phyloP scores from a whole-genome alignment of 35 echinoderm and acorn worm species.

The Apostichopus californicus region DNA sequence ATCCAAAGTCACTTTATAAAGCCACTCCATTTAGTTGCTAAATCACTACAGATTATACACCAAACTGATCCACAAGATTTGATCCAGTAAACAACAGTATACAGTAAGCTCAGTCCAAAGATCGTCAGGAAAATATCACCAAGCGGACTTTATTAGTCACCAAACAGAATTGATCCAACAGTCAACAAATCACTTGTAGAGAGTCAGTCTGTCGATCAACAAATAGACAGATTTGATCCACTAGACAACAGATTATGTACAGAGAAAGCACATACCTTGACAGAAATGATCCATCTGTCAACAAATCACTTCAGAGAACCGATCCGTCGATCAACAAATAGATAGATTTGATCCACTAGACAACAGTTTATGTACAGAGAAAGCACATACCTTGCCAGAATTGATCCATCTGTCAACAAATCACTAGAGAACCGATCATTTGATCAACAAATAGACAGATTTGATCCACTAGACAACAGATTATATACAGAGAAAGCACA shows the following conservation, averaged over 20 bases:
- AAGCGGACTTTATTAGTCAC: no score
- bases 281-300: not conserved
- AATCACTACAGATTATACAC: no score
- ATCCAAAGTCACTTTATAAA: not conserved
- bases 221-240: not conserved
- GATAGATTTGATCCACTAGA: not conserved
- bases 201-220: no score
- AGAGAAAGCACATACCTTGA: not conserved
- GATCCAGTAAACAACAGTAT: not conserved
- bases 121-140: no score
- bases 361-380: not conserved
- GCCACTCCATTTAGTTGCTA: no score
- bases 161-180: not conserved
- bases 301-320: not conserved
- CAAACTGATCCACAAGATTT: not conserved
- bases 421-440: not conserved
- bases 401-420: not conserved
- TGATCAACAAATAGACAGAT: not conserved
- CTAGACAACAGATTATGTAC: not conserved
- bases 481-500: not conserved
- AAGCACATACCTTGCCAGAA: not conserved
- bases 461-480: not conserved
- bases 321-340: not conserved
- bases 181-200: not conserved
- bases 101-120: no score